Conservation (phyloP, 2,888 invertebrate species). For the Agrochola lychnidis region DNA sequence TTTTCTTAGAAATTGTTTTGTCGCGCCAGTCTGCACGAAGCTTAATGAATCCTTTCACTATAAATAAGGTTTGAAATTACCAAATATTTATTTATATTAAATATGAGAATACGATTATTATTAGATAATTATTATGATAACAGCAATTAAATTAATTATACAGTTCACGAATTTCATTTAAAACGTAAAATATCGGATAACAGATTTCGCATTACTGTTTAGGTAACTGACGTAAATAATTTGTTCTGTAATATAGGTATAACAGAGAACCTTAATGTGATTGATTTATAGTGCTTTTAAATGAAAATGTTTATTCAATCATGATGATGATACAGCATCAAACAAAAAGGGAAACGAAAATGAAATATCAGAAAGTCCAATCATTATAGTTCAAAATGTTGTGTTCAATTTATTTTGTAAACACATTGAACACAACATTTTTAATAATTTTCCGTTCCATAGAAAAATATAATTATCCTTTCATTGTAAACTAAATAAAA, state of each 20-base stretch:
- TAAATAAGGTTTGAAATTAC: neutral
- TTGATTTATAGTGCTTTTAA: neutral
- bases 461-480: conserved; percentile 1
- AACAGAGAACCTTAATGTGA: neutral
- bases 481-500: conserved; percentile 13
- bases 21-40: no score
- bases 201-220: neutral
- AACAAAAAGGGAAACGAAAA: neutral
- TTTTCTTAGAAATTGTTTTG: no score
- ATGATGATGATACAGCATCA: neutral
- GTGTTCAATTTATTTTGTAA: neutral
- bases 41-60: no score
- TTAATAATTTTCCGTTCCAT: neutral
- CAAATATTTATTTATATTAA: neutral
- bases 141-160: neutral
- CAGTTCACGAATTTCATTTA: neutral
- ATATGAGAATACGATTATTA: neutral
- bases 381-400: neutral
- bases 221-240: neutral
- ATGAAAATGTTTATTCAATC: no score
- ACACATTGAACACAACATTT: no score
- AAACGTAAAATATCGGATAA: neutral
- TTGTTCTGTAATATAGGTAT: neutral
- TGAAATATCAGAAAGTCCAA: neutral
- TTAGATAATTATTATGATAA: neutral